phyloP scores from a whole-genome alignment of 2,113 vertebrate species.

The Oryzias javanicus region DNA sequence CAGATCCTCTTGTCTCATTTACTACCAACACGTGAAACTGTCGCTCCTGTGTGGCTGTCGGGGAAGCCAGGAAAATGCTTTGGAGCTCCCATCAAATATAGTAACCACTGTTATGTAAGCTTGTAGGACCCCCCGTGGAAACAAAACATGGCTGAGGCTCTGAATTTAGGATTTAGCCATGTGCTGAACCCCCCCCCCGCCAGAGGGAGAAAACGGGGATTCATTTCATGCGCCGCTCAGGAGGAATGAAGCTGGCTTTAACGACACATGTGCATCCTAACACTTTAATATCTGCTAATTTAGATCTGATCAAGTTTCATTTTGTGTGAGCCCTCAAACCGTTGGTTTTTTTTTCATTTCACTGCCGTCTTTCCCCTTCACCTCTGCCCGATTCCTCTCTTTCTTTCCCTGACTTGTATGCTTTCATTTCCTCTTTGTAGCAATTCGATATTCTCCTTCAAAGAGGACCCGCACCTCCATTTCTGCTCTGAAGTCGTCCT shows the following conservation, averaged over 20 bases:
- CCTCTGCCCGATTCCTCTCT: background rate
- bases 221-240: conserved; percentile 42
- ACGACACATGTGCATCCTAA: conserved; percentile 29
- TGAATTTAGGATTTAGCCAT: conserved; percentile 38
- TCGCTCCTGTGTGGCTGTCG: conserved; percentile 1
- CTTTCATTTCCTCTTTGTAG: conserved; percentile 66
- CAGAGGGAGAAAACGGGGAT: conserved; percentile 36
- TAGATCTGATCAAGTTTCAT: conserved; percentile 16
- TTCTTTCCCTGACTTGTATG: conserved; percentile 1
- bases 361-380: conserved; percentile 10
- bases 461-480: conserved; percentile 92
- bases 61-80: conserved; percentile 14
- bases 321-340: conserved; percentile 16
- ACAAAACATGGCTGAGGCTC: conserved; percentile 17
- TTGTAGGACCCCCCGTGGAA: conserved; percentile 17
- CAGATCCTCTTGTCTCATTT: background rate
- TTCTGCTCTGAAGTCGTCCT: conserved; percentile 87
- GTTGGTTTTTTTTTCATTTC: conserved; percentile 13
- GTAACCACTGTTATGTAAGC: conserved; percentile 32
- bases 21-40: background rate
- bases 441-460: conserved; percentile 89
- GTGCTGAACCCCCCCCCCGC: conserved; percentile 20
- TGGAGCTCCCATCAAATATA: conserved; percentile 19
- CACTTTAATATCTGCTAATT: conserved; percentile 32
- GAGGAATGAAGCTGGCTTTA: conserved; percentile 9